phyloP scores from a whole-genome alignment of 2,888 invertebrate genomes.

The Heteromurus nitidus region DNA sequence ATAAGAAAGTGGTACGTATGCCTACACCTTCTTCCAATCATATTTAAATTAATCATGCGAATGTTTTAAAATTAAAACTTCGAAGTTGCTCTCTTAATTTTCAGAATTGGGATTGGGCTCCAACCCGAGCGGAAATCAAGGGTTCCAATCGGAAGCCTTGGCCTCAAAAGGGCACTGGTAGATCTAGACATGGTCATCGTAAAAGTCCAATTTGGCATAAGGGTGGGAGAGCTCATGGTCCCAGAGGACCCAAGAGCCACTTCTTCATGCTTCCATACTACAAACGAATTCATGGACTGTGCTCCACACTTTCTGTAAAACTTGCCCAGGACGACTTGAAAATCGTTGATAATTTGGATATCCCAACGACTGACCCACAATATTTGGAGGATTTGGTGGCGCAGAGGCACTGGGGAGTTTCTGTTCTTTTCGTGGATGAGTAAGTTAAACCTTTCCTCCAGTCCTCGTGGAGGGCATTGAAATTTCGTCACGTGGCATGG shows the following conservation, averaged over 20 bases:
- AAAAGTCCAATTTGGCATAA: constrained; percentile 90
- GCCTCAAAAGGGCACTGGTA: constrained; percentile 96
- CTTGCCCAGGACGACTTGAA: constrained; percentile 95
- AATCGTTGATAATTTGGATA: constrained; percentile 88
- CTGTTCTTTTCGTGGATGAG: constrained; percentile 94
- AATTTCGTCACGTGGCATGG: background rate
- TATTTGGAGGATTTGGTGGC: constrained; percentile 88
- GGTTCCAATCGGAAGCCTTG: constrained; percentile 96
- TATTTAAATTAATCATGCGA: background rate
- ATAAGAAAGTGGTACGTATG: constrained; percentile 84
- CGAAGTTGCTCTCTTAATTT: constrained; percentile 30
- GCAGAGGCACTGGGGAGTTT: constrained; percentile 95
- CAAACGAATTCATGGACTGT: constrained; percentile 86
- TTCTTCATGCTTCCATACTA: constrained; percentile 95
- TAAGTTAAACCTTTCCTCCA: constrained; percentile 77
- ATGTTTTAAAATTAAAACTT: too few relatives aligned
- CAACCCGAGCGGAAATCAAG: constrained; percentile 87
- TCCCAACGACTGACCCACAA: constrained; percentile 87
- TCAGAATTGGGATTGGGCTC: constrained; percentile 84
- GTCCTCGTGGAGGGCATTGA: background rate
- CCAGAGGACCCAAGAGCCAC: constrained; percentile 89
- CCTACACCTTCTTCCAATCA: background rate
- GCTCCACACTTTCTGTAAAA: constrained; percentile 90
- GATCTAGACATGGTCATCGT: constrained; percentile 93
- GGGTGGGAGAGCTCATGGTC: constrained; percentile 92